These are phyloP conservation scores for Chionoecetes opilio DNA, from an alignment of 1,140 invertebrate species.

Conservation along the genomic window DNA sequence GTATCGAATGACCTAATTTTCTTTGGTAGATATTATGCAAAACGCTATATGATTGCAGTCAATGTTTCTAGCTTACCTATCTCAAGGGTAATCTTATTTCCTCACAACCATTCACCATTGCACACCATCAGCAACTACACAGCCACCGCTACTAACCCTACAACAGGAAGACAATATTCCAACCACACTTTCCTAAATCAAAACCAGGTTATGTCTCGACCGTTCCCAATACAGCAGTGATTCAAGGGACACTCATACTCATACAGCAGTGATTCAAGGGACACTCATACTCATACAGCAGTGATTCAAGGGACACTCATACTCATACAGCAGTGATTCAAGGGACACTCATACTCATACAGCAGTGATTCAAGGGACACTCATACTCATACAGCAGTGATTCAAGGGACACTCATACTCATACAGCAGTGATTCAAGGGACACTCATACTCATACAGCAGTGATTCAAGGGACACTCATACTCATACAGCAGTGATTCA, in stretches of 20 bases:
- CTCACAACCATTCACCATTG: neutral
- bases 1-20: neutral
- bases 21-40: neutral
- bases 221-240: neutral
- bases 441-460: neutral
- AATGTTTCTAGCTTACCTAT: neutral
- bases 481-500: neutral
- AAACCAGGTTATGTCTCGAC: neutral
- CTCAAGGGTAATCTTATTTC: neutral
- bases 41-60: neutral
- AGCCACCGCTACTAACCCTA: slow-evolving; percentile 36
- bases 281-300: neutral
- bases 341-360: neutral
- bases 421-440: neutral
- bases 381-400: neutral
- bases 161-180: slow-evolving; percentile 53
- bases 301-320: neutral
- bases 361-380: neutral
- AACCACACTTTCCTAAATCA: neutral
- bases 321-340: neutral
- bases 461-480: neutral
- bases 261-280: neutral
- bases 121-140: neutral
- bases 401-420: neutral
- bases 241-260: neutral